These are phyloP conservation scores for Agonopterix arenella DNA, from an alignment of 2,888 invertebrate species.

Conservation along the genomic window DNA sequence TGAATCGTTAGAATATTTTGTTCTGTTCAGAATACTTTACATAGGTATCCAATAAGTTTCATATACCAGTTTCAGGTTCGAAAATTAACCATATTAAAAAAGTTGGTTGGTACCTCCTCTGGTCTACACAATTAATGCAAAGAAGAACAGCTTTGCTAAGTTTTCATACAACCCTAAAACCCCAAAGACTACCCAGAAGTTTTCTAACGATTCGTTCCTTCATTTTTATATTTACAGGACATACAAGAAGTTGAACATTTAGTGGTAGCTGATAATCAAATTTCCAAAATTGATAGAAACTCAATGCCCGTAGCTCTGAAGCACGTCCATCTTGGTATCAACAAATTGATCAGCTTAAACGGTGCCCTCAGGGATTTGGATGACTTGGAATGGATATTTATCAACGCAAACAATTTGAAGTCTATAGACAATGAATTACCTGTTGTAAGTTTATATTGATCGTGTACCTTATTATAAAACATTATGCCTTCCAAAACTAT, in stretches of 20 bases:
- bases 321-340: constrained; percentile 85
- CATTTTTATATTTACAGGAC: constrained; percentile 37
- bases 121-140: too few species aligned
- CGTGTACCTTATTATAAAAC: not conserved
- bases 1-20: too few species aligned
- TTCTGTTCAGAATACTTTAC: too few species aligned
- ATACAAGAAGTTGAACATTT: constrained; percentile 80
- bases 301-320: constrained; percentile 82
- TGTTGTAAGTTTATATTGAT: constrained; percentile 54
- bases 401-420: constrained; percentile 85
- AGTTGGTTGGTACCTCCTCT: too few species aligned
- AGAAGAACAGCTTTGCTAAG: too few species aligned
- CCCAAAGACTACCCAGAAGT: too few species aligned
- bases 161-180: too few species aligned
- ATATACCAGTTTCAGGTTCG: too few species aligned
- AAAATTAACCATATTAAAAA: too few species aligned
- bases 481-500: not conserved
- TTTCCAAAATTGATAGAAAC: constrained; percentile 83
- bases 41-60: too few species aligned
- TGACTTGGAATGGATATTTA: constrained; percentile 85
- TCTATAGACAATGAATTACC: constrained; percentile 87
- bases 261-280: constrained; percentile 85
- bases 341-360: constrained; percentile 83
- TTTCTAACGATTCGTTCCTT: not conserved
- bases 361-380: constrained; percentile 86